These are phyloP conservation scores for Trichacis sp. DNA, from an alignment of 2,888 invertebrate species.

Conservation along the genomic window DNA sequence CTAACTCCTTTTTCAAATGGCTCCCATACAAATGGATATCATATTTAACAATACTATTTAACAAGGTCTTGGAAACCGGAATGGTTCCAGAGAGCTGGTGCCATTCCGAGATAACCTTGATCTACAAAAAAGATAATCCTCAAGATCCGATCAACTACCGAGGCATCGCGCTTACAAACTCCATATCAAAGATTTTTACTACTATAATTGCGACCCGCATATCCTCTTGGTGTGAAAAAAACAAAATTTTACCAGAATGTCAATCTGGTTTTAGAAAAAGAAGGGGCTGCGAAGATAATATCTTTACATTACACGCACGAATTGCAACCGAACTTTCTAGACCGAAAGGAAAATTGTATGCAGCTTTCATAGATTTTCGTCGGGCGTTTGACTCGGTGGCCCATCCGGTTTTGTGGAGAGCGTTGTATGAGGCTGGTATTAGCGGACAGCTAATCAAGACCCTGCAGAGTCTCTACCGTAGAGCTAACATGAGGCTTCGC, in stretches of 20 bases:
- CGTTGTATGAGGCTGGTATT: slow-evolving; percentile 18
- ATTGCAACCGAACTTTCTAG: slow-evolving; percentile 26
- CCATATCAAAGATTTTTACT: slow-evolving; percentile 47
- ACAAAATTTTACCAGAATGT: slow-evolving; percentile 42
- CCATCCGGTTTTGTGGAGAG: slow-evolving; percentile 38
- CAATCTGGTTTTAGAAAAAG: slow-evolving; percentile 46
- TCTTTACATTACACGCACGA: slow-evolving; percentile 39
- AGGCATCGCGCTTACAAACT: slow-evolving; percentile 50
- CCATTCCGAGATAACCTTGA: slow-evolving; percentile 41
- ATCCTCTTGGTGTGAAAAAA: slow-evolving; percentile 34
- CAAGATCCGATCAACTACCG: slow-evolving; percentile 46
- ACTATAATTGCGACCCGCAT: too few relatives aligned
- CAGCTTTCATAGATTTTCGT: slow-evolving; percentile 44
- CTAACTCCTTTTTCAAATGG: slow-evolving; percentile 18
- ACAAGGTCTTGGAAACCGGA: slow-evolving; percentile 16
- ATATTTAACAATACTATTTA: slow-evolving; percentile 14
- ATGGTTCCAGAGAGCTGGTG: slow-evolving; percentile 30
- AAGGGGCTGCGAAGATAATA: slow-evolving; percentile 42
- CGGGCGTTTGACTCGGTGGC: slow-evolving; percentile 39
- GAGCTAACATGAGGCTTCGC: slow-evolving; percentile 21
- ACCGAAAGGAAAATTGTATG: slow-evolving; percentile 33
- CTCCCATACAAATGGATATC: neutral
- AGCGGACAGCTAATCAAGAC: slow-evolving; percentile 28
- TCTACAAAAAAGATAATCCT: slow-evolving; percentile 49
- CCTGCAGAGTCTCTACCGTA: slow-evolving; percentile 26